Evolutionary conservation across 2,797 vertebrate species (phyloP).

Genomic region (Xyrichtys novacula): DNA sequence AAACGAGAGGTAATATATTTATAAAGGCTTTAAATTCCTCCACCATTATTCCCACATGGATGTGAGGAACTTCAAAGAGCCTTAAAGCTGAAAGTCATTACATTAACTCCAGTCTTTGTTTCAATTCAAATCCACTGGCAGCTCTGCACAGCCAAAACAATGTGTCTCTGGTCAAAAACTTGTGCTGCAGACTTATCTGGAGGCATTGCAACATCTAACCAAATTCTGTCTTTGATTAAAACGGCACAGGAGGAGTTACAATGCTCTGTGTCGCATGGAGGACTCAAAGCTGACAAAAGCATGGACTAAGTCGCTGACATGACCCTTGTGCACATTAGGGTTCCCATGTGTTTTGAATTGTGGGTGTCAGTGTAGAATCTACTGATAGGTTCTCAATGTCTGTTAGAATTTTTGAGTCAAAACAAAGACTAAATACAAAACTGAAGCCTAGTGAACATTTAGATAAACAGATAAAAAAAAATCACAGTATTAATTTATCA

Average conservation of each 20-base stretch:
- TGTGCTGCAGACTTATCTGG: background rate
- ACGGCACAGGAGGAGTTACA: background rate
- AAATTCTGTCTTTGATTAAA: background rate
- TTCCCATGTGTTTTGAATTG: background rate
- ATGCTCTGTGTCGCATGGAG: background rate
- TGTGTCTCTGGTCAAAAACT: constrained; percentile 1
- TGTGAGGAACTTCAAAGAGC: constrained; percentile 15
- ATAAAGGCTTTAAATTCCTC: background rate
- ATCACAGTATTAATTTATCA: too few species aligned
- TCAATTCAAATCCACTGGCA: background rate
- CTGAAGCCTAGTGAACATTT: too few species aligned
- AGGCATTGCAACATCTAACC: background rate
- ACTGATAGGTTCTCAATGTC: background rate
- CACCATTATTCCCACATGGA: background rate
- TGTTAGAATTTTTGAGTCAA: background rate
- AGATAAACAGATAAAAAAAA: too few species aligned
- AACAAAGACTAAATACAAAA: background rate
- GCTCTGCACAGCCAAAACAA: background rate
- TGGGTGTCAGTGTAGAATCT: background rate
- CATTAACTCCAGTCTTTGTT: constrained; percentile 6
- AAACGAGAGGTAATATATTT: background rate
- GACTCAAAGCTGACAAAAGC: background rate
- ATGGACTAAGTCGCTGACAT: background rate
- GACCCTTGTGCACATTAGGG: background rate
- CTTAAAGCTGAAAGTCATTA: constrained; percentile 25